Evolutionary conservation across 2,113 vertebrate genomes (phyloP), one percentile per base, ranked within the genome.

Genomic region (Sinocyclocheilus anshuiensis): DNA sequence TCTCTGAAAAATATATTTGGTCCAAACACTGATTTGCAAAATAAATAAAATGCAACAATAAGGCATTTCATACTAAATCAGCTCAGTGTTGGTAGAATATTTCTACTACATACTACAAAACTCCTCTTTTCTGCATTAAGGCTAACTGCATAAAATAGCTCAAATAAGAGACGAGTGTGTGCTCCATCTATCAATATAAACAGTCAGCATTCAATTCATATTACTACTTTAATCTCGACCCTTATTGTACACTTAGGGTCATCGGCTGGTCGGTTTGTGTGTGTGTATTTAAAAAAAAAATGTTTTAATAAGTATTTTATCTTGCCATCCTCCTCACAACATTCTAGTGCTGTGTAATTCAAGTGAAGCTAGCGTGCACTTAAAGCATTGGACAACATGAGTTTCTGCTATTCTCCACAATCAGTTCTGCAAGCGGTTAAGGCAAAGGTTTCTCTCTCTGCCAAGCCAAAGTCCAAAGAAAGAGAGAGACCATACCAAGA

Each of bases 1-100:
- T 91, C 82, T 90, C 91, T 90, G 89, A 92, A 94, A 94, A 93
- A 94, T 93, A 94, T 92, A 93, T 94, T 94, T 94, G 92, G 94
- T 94, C 93, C 93, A 93, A 95, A 94, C 92, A 93, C 91, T 91
- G 91, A 94, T 92, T 93, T 92, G 90, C 91, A 93, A 94, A 93
- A 92, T 93, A 92, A 91, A 94, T 90, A 89, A 90, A 91, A 92
- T 92, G 90, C 91, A 91, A 89, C 87, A 77, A 88, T 45, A 87
- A 87, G 84, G 76, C 88, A 87, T 86, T 86, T 29, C 84, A 89
- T 80, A 53, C 81, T 86, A 86, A 50, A 57, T 81, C 77, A 76
- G 82, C 83, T 72, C 72, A 65, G 61, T 45, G 63, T 81, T 39
- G 36, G 36, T 81, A 63, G 77, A 87, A 53, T 13, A 6, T 57